Evolutionary conservation across 2,888 invertebrate species (phyloP).

Genomic region (Gortyna flavago): DNA sequence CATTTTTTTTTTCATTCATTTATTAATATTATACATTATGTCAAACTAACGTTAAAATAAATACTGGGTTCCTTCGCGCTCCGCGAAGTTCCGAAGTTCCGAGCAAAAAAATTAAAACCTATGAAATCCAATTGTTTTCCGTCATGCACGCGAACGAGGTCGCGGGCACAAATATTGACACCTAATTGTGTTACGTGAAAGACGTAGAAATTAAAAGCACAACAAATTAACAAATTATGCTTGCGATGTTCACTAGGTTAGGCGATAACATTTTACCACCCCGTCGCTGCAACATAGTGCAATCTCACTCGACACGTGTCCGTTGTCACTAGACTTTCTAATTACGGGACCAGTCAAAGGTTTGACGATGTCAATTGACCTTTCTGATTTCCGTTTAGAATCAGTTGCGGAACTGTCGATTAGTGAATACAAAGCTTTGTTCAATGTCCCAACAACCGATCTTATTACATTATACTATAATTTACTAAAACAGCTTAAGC

Average conservation of each 20-base stretch:
- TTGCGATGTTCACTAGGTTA: not conserved
- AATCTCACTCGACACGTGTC: not conserved
- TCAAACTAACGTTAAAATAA: too few species aligned
- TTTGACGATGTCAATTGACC: slow-evolving; percentile 7
- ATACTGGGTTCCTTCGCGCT: too few species aligned
- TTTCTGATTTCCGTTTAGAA: slow-evolving; percentile 6
- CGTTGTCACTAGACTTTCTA: not conserved
- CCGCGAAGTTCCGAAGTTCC: too few species aligned
- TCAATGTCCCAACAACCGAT: slow-evolving; percentile 28
- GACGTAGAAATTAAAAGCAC: not conserved
- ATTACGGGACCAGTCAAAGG: not conserved
- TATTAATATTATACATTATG: too few species aligned
- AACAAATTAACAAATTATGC: not conserved
- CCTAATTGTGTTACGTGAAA: too few species aligned
- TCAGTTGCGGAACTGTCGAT: not conserved
- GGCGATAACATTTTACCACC: not conserved
- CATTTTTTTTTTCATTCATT: too few species aligned
- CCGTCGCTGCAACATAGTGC: not conserved
- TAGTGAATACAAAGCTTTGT: slow-evolving; percentile 3
- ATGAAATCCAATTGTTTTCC: too few species aligned
- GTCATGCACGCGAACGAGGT: too few species aligned
- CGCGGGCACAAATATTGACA: too few species aligned
- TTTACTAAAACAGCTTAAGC: slow-evolving; percentile 24
- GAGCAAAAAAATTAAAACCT: too few species aligned
- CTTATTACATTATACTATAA: slow-evolving; percentile 10